Conservation (phyloP, 2,797 vertebrate species). For the Scleropages formosus region DNA sequence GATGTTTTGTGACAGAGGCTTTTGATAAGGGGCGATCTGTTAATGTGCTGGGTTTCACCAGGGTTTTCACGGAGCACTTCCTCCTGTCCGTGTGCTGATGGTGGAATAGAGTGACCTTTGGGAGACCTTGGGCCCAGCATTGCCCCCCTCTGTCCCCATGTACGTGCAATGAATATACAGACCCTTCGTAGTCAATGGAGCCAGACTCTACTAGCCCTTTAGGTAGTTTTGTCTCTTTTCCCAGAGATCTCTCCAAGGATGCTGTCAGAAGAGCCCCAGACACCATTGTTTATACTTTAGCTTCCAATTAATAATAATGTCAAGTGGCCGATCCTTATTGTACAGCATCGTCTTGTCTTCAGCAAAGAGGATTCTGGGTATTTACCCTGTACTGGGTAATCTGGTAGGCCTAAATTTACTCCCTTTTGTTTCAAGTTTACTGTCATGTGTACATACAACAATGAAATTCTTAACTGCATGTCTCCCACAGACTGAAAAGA, state of each 20-base stretch:
- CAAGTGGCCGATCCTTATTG: no score
- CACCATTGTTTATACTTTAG: background rate
- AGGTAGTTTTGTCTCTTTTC: background rate
- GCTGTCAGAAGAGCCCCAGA: background rate
- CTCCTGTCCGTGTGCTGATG: background rate
- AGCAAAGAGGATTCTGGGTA: no score
- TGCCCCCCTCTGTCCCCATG: background rate
- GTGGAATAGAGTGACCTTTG: background rate
- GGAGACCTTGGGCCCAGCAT: background rate
- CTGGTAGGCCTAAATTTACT: no score
- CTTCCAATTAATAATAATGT: no score
- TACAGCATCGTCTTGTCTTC: no score
- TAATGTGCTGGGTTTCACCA: slow-evolving; percentile 34
- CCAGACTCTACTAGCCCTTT: no score
- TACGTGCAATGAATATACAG: background rate
- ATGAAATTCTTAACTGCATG: no score
- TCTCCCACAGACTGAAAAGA: no score
- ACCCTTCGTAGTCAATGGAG: no score
- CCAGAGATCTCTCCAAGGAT: background rate
- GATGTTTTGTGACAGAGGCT: slow-evolving; percentile 24
- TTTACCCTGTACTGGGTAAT: no score
- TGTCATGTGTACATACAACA: no score
- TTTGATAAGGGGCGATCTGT: slow-evolving; percentile 28
- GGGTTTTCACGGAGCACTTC: background rate
- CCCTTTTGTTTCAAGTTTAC: no score